Conservation (phyloP, 2,888 invertebrate genomes). For the Physocephala rufipes region DNA sequence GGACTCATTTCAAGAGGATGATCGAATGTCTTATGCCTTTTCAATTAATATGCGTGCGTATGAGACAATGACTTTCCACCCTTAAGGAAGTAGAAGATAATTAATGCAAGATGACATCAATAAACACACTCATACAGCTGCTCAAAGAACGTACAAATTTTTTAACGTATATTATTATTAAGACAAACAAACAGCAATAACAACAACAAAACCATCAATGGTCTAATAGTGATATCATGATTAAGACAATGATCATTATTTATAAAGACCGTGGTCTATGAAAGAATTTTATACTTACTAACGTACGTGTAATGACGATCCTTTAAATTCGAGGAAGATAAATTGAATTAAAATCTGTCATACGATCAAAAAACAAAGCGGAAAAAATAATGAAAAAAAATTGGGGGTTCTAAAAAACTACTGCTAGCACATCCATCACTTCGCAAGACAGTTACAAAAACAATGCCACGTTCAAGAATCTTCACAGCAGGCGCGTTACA, state of each 20-base stretch:
- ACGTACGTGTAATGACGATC: not conserved
- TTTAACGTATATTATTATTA: not conserved
- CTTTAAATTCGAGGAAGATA: not conserved
- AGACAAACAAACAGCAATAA: conserved; percentile 3
- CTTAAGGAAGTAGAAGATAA: conserved; percentile 5
- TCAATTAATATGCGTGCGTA: not conserved
- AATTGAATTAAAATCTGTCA: conserved; percentile 19
- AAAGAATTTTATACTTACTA: no score
- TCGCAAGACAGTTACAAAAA: conserved; percentile 19
- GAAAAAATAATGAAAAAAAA: not conserved
- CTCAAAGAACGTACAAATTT: not conserved
- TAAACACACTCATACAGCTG: not conserved
- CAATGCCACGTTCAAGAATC: not conserved
- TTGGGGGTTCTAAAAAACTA: not conserved
- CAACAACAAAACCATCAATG: conserved; percentile 7
- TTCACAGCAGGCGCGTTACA: conserved; percentile 2
- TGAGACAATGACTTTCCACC: not conserved
- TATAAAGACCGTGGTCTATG: not conserved
- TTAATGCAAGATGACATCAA: conserved; percentile 3
- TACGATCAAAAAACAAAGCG: conserved; percentile 8
- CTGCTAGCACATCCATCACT: conserved; percentile 25
- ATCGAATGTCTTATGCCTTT: no score
- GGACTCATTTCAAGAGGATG: no score
- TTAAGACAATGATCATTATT: not conserved
- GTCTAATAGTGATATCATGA: not conserved